Percentiles rank a stretch among this genome's conserved stretches.
These are phyloP conservation scores for Sarcoramphus papa DNA, from an alignment of 2,797 vertebrate species.

Conservation along the genomic window DNA sequence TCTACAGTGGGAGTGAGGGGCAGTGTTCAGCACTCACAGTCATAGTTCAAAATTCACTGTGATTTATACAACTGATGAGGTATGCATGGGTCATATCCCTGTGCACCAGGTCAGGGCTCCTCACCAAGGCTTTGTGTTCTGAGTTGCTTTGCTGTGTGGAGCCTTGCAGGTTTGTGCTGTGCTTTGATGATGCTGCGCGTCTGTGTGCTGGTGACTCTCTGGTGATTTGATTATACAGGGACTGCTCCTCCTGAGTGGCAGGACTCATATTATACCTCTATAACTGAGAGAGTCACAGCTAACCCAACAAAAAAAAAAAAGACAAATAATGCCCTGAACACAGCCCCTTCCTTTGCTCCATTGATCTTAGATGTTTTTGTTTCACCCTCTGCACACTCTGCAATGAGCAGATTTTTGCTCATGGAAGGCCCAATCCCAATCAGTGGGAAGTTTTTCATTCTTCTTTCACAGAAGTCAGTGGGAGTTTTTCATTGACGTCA, in stretches of 20 bases:
- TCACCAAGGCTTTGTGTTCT: neutral
- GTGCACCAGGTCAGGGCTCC: neutral
- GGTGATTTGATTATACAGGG: too few species aligned
- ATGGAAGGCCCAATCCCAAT: neutral
- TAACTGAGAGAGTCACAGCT: neutral
- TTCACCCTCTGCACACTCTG: neutral
- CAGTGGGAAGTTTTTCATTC: neutral
- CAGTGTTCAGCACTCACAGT: neutral
- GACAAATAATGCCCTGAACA: neutral
- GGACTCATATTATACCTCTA: neutral
- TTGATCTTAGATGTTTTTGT: neutral
- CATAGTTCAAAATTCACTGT: neutral
- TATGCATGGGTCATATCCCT: fast-evolving
- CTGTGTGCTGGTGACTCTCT: neutral
- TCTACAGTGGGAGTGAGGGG: too few species aligned
- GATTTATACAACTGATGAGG: neutral
- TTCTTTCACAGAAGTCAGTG: neutral
- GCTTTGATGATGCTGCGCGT: fast-evolving
- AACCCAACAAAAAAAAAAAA: neutral
- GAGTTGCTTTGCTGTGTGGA: neutral
- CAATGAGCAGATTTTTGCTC: neutral
- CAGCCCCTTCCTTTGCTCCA: neutral
- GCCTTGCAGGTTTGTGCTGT: neutral
- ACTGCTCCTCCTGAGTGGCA: neutral
- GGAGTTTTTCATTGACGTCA: neutral